A percentile compares a stretch with the other conserved stretches of the same genome.
phyloP scores from a whole-genome alignment of 2,888 invertebrate genomes.

The Archips xylosteana region DNA sequence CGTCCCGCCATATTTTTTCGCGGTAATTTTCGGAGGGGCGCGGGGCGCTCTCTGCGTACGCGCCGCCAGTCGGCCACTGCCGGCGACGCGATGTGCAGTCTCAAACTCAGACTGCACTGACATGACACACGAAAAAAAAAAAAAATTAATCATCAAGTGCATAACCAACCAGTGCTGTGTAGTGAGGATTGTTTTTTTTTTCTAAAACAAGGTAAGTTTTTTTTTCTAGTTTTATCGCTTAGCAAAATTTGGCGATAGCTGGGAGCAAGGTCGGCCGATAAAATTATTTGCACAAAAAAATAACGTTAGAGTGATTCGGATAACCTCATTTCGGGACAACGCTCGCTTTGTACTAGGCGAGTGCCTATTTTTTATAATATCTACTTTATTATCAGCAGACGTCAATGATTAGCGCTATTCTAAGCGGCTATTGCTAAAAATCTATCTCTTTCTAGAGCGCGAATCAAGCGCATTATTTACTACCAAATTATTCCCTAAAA shows the following conservation, averaged over 20 bases:
- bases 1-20: conserved; percentile 79
- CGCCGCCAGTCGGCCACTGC: conserved; percentile 80
- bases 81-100: conserved; percentile 77
- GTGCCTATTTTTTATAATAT: conserved; percentile 42
- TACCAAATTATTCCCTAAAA: background rate
- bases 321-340: conserved; percentile 82
- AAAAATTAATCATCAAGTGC: conserved; percentile 20
- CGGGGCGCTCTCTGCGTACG: conserved; percentile 67
- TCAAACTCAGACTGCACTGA: conserved; percentile 51
- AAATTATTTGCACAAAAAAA: conserved; percentile 83
- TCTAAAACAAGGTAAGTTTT: conserved; percentile 56
- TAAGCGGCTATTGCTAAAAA: conserved; percentile 39
- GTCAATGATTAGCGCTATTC: conserved; percentile 38
- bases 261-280: conserved; percentile 84
- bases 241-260: conserved; percentile 81
- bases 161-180: conserved; percentile 28
- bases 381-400: conserved; percentile 39
- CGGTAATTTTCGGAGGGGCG: conserved; percentile 68
- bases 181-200: conserved; percentile 39
- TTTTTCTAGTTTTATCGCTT: conserved; percentile 67
- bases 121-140: conserved; percentile 51
- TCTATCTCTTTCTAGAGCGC: conserved; percentile 34
- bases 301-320: conserved; percentile 79
- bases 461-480: conserved; percentile 9
- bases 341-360: conserved; percentile 60